Conservation (phyloP, 1,140 invertebrate genomes). For the Myzus persicae region DNA sequence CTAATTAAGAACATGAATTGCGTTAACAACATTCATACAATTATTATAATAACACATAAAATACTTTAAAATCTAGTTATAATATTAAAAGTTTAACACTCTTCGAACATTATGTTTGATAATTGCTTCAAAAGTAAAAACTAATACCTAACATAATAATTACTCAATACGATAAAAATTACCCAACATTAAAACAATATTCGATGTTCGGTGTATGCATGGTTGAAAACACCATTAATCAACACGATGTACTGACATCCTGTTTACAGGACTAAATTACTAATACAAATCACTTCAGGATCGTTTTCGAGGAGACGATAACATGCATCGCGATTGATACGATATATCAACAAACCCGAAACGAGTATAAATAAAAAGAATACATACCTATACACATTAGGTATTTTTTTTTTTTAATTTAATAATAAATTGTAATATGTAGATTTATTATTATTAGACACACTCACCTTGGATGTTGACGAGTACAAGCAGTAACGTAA, state of each 20-base stretch:
- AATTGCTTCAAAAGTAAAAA: neutral
- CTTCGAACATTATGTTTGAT: neutral
- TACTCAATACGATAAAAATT: neutral
- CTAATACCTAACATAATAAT: neutral
- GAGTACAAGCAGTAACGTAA: conserved; percentile 17
- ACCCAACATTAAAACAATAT: neutral
- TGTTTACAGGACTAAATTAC: conserved; percentile 7
- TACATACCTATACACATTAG: neutral
- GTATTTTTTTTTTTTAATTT: neutral
- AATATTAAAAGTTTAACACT: neutral
- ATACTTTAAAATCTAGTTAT: neutral
- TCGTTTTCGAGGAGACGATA: neutral
- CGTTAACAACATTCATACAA: neutral
- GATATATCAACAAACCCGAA: neutral
- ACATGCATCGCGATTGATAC: neutral
- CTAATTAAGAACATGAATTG: neutral
- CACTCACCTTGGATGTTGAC: conserved; percentile 31
- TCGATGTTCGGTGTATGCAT: neutral
- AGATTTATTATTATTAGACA: neutral
- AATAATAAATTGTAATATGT: neutral
- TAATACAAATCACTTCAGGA: conserved; percentile 16
- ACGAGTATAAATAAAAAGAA: neutral
- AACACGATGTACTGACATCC: conserved; percentile 26
- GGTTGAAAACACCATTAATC: conserved; percentile 27
- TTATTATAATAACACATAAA: neutral